Conservation (phyloP, 2,797 vertebrate species). For the Varecia variegata region DNA sequence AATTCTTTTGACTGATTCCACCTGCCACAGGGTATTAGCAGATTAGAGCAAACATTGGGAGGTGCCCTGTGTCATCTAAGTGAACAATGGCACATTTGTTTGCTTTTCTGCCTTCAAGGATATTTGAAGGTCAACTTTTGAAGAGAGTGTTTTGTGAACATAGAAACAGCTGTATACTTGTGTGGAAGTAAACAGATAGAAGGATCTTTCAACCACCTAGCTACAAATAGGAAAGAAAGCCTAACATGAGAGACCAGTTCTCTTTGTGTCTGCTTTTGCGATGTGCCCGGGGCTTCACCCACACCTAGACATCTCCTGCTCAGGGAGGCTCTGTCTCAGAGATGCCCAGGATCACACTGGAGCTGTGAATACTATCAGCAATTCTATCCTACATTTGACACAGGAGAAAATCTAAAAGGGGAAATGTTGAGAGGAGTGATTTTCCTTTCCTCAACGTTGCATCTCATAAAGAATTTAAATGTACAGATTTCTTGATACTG, state of each 20-base stretch:
- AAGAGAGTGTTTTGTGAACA: conserved; percentile 44
- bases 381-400: neutral
- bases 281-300: neutral
- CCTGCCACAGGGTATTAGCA: conserved; percentile 46
- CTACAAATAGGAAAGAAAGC: neutral
- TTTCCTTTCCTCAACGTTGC: neutral
- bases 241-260: neutral
- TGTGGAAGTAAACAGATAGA: neutral
- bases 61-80: neutral
- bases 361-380: neutral
- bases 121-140: conserved; percentile 56
- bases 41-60: conserved; percentile 55
- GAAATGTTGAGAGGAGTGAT: neutral
- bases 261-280: neutral
- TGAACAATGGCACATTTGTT: conserved; percentile 52
- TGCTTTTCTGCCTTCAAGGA: conserved; percentile 50
- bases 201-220: neutral
- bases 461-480: neutral
- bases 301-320: neutral
- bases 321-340: neutral
- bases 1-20: conserved; percentile 54
- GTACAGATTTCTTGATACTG: neutral
- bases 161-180: neutral
- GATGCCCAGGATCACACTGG: neutral
- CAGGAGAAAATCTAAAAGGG: neutral